Percentiles rank a stretch among this genome's conserved stretches.
These are phyloP conservation scores for Brachionus calyciflorus DNA, from an alignment of 1,140 invertebrate species.

Conservation along the genomic window DNA sequence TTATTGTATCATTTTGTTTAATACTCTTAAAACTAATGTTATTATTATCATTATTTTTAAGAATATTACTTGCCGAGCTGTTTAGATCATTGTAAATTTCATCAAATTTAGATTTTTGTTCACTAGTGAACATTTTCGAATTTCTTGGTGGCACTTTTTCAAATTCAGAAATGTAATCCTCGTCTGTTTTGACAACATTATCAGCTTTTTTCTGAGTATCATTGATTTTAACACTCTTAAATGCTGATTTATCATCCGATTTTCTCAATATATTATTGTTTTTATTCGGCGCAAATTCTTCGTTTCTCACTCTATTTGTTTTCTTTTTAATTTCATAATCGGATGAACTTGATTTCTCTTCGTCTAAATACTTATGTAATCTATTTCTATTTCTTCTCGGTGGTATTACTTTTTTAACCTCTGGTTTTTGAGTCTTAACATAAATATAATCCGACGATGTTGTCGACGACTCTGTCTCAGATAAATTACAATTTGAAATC, in stretches of 20 bases:
- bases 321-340: neutral
- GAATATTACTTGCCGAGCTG: neutral
- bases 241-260: neutral
- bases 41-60: neutral
- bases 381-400: neutral
- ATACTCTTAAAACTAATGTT: neutral
- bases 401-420: neutral
- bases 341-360: neutral
- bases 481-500: neutral
- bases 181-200: neutral
- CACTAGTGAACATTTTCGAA: neutral
- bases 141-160: neutral
- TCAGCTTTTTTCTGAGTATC: neutral
- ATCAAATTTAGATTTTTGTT: neutral
- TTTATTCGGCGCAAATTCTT: too few species aligned
- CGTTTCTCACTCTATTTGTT: neutral
- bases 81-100: neutral
- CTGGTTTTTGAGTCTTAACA: too few species aligned
- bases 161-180: conserved; percentile 9
- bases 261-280: too few species aligned
- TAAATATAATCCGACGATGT: too few species aligned
- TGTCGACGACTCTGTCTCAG: neutral
- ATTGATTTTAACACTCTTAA: neutral
- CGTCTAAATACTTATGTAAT: neutral
- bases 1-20: neutral